Conservation (phyloP, 2,888 invertebrate genomes). For the Coleophora flavipennella region DNA sequence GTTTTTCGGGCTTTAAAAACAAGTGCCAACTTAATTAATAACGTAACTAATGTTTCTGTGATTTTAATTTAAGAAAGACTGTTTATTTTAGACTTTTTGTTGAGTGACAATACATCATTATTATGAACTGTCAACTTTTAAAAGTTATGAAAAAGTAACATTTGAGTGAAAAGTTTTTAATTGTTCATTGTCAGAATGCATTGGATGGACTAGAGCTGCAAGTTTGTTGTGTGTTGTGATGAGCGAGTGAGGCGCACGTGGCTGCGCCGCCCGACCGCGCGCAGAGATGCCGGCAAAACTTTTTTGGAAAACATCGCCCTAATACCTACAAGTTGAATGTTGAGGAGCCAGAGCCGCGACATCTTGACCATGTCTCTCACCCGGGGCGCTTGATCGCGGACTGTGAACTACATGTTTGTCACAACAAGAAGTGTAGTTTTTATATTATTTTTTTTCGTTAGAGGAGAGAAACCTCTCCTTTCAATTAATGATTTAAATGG, state of each 20-base stretch:
- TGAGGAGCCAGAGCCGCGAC: constrained; percentile 34
- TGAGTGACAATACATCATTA: constrained; percentile 34
- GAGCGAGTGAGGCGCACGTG: constrained; percentile 53
- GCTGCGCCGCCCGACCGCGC: constrained; percentile 47
- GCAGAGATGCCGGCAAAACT: constrained; percentile 68
- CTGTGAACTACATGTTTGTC: constrained; percentile 58
- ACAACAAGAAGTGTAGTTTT: constrained; percentile 52
- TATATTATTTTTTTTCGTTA: constrained; percentile 68
- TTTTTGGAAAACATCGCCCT: constrained; percentile 54
- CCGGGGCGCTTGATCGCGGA: constrained; percentile 51
- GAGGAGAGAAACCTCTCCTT: constrained; percentile 63
- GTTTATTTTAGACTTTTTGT: constrained; percentile 29
- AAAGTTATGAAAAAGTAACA: too few species aligned
- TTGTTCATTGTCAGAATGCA: constrained; percentile 13
- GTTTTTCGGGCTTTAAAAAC: constrained; percentile 40
- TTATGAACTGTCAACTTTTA: constrained; percentile 20
- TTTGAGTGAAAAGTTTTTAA: background rate
- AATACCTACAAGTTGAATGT: constrained; percentile 45
- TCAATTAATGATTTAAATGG: constrained; percentile 69
- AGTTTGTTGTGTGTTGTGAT: constrained; percentile 15
- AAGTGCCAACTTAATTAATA: constrained; percentile 51
- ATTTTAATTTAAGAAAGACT: constrained; percentile 34
- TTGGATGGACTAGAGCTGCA: constrained; percentile 9
- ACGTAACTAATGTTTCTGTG: constrained; percentile 36
- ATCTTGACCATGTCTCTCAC: constrained; percentile 52